Conservation (phyloP, 1,140 invertebrate species). For the Drosophila jambulina region DNA sequence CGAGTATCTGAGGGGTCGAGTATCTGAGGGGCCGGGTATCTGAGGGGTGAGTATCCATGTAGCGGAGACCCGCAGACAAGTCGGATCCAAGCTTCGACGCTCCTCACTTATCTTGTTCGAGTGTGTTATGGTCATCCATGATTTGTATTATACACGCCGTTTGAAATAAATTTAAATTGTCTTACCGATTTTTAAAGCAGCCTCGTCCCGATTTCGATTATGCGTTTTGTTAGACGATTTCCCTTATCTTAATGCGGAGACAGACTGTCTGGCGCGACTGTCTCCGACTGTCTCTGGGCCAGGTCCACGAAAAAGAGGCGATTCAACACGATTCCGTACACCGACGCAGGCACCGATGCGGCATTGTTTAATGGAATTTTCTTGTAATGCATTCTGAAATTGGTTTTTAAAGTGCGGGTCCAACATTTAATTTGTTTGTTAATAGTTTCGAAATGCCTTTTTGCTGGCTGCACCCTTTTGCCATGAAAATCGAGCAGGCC, state of each 20-base stretch:
- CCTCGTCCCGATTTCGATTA: conserved; percentile 79
- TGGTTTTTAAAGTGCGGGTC: conserved; percentile 83
- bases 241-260: conserved; percentile 84
- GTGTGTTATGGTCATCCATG: conserved; percentile 69
- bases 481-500: conserved; percentile 28
- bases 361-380: conserved; percentile 84
- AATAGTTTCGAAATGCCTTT: conserved; percentile 79
- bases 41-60: conserved; percentile 6
- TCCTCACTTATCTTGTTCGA: conserved; percentile 70
- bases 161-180: conserved; percentile 80
- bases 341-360: conserved; percentile 9
- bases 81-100: conserved; percentile 40
- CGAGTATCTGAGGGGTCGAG: neutral
- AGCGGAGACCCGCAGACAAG: conserved; percentile 40
- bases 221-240: conserved; percentile 84
- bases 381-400: conserved; percentile 81
- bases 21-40: conserved; percentile 1
- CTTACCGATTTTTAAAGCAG: conserved; percentile 72
- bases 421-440: conserved; percentile 84
- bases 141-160: conserved; percentile 63
- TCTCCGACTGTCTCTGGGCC: conserved; percentile 2
- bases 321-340: conserved; percentile 18
- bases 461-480: conserved; percentile 47
- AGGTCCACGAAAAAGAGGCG: conserved; percentile 21
- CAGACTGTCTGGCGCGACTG: conserved; percentile 66